Conservation (phyloP, 2,113 vertebrate genomes). For the Oenanthe melanoleuca region DNA sequence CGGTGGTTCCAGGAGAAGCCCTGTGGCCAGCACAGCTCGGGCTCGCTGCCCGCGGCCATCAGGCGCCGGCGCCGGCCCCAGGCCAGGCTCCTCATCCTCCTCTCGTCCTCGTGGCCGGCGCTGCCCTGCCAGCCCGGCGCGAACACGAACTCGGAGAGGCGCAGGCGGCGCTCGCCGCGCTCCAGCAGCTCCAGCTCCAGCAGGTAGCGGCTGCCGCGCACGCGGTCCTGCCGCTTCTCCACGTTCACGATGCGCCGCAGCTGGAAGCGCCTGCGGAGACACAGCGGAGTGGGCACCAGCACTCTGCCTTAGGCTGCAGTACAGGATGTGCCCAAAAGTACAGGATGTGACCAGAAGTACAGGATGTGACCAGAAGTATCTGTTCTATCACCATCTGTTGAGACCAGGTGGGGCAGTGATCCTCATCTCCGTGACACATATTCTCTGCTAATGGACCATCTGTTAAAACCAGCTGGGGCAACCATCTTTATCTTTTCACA, state of each 20-base stretch:
- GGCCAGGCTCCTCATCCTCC: conserved; percentile 67
- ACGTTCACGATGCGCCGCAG: conserved; percentile 84
- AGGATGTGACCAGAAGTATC: too few relatives aligned
- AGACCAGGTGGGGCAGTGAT: too few relatives aligned
- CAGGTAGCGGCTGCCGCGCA: conserved; percentile 86
- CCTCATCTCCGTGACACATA: too few relatives aligned
- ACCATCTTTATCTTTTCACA: too few relatives aligned
- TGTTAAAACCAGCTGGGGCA: too few relatives aligned
- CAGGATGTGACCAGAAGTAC: too few relatives aligned
- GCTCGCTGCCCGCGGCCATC: neutral
- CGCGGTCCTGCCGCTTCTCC: conserved; percentile 84
- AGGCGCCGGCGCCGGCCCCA: conserved; percentile 38
- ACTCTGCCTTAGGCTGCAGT: too few relatives aligned
- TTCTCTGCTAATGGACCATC: too few relatives aligned
- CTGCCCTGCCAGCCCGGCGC: conserved; percentile 57
- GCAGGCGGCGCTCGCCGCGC: conserved; percentile 59
- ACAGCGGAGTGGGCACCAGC: neutral
- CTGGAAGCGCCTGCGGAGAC: conserved; percentile 77
- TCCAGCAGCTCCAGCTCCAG: conserved; percentile 89
- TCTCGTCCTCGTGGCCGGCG: neutral
- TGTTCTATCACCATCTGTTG: too few relatives aligned
- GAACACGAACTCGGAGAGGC: conserved; percentile 88
- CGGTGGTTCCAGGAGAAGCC: conserved; percentile 87
- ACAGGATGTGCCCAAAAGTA: too few relatives aligned
- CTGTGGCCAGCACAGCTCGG: conserved; percentile 85